A percentile compares a stretch with the other conserved stretches of the same genome.
phyloP scores from a whole-genome alignment of 2,113 vertebrate genomes.

The Crotalus helleri region DNA sequence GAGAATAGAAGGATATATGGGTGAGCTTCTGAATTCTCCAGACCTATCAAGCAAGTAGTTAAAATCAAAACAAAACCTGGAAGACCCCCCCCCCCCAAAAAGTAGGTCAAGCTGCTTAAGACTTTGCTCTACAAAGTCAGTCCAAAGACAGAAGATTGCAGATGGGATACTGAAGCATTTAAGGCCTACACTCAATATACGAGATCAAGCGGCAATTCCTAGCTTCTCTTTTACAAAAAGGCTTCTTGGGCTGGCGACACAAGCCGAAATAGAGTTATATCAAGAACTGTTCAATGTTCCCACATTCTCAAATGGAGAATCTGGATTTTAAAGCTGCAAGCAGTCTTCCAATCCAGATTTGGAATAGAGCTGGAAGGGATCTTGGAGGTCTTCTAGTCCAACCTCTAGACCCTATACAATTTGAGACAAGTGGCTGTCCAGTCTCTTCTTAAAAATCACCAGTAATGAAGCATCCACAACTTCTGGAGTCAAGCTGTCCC shows the following conservation, averaged over 20 bases:
- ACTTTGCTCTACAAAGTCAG: background rate
- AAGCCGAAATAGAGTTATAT: background rate
- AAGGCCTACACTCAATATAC: background rate
- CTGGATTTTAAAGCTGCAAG: background rate
- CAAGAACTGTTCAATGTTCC: background rate
- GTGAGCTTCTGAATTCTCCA: background rate
- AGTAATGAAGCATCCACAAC: too few species aligned
- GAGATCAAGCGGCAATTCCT: background rate
- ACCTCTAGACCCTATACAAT: too few species aligned
- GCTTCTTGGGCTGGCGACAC: background rate
- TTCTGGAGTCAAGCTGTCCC: too few species aligned
- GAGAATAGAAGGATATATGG: background rate
- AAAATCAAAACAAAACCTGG: background rate
- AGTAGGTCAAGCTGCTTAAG: background rate
- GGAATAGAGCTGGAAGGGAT: background rate
- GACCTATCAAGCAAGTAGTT: background rate
- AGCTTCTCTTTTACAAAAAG: background rate
- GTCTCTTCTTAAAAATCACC: too few species aligned
- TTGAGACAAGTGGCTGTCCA: too few species aligned
- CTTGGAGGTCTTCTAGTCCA: background rate
- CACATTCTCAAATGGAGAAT: background rate
- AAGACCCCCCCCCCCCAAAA: background rate
- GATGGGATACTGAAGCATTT: background rate
- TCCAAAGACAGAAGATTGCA: background rate
- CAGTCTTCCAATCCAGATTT: background rate